Evolutionary conservation across 1,140 invertebrate genomes (phyloP).

Genomic region (Euwallacea similis): DNA sequence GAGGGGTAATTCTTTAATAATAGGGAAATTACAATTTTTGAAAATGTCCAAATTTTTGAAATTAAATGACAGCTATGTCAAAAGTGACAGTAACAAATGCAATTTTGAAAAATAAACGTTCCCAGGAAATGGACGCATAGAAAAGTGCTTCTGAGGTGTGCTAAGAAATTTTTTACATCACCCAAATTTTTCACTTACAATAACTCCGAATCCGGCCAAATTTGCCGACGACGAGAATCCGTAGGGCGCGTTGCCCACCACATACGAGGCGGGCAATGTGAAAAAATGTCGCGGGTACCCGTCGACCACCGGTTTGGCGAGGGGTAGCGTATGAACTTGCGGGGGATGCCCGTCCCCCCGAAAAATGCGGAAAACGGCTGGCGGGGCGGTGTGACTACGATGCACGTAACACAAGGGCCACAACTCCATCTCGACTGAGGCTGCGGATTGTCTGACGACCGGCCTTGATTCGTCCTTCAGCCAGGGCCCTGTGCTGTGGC

Average conservation of each 20-base stretch:
- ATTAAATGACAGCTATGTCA: too few relatives aligned
- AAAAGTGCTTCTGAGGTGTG: too few relatives aligned
- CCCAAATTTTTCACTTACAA: constrained; percentile 25
- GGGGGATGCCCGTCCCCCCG: constrained; percentile 46
- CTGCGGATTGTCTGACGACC: constrained; percentile 30
- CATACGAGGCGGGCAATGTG: constrained; percentile 53
- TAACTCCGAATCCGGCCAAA: constrained; percentile 39
- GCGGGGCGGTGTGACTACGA: constrained; percentile 56
- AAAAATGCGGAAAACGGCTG: constrained; percentile 59
- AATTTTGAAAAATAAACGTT: too few relatives aligned
- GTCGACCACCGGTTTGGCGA: constrained; percentile 49
- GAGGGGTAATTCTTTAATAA: too few relatives aligned
- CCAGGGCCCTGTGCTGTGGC: constrained; percentile 42
- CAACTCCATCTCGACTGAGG: constrained; percentile 49
- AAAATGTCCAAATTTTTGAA: too few relatives aligned
- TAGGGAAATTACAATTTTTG: too few relatives aligned
- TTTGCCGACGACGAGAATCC: constrained; percentile 38
- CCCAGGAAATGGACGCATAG: too few relatives aligned
- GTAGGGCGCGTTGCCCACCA: constrained; percentile 34
- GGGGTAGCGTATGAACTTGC: constrained; percentile 10
- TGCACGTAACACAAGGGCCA: constrained; percentile 54
- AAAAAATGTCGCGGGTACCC: constrained; percentile 48
- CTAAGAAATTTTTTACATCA: too few relatives aligned
- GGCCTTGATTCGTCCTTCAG: constrained; percentile 56
- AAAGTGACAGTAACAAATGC: too few relatives aligned